Conservation (phyloP, 2,113 vertebrate species). For the Nipponia nippon region DNA sequence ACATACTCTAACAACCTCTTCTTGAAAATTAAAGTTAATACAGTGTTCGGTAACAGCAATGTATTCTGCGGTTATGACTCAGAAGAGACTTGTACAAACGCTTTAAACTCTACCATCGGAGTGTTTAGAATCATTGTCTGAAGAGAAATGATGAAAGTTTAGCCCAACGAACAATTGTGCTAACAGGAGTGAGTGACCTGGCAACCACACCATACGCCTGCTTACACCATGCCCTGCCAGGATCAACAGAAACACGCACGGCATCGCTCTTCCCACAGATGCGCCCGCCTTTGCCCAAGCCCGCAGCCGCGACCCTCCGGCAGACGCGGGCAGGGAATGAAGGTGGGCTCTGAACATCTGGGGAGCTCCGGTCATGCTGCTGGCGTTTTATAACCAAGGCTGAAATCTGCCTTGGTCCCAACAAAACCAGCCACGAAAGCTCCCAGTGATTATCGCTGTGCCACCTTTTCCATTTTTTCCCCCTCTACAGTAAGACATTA, state of each 20-base stretch:
- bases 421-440: not conserved
- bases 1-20: not conserved
- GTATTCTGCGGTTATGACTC: not conserved
- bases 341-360: not conserved
- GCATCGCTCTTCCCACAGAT: not conserved
- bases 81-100: not conserved
- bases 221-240: not conserved
- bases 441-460: not conserved
- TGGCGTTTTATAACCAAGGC: not conserved
- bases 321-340: accelerated
- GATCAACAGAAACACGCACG: accelerated
- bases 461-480: not conserved
- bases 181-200: not conserved
- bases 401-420: not conserved
- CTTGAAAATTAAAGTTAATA: not conserved
- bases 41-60: not conserved
- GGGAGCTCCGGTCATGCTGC: not conserved
- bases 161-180: not conserved
- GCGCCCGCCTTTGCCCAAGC: not conserved
- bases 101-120: not conserved
- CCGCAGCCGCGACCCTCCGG: accelerated
- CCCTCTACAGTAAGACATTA: not conserved
- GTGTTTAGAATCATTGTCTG: not conserved
- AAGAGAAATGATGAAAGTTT: not conserved
- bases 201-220: accelerated